These are phyloP conservation scores for Otus sunia DNA, from an alignment of 2,113 vertebrate species.

Conservation along the genomic window DNA sequence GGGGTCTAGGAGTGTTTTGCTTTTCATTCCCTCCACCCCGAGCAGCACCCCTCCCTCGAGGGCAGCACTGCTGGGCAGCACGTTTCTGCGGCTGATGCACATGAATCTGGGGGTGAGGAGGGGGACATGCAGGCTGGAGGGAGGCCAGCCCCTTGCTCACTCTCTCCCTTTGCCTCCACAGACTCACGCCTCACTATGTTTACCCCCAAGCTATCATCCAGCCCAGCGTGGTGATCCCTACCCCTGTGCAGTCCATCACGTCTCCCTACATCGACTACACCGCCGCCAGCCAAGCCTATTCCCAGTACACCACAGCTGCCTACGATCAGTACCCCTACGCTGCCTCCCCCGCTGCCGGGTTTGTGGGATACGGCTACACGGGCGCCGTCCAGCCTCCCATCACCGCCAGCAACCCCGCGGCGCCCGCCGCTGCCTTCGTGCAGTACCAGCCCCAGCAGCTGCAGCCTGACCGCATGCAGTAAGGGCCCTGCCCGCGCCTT, in stretches of 20 bases:
- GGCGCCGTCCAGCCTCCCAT: conserved; percentile 76
- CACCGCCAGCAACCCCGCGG: conserved; percentile 60
- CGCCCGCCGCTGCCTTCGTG: conserved; percentile 78
- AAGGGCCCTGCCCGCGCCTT: neutral
- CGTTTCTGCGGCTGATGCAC: neutral
- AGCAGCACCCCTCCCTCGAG: neutral
- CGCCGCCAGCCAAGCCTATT: conserved; percentile 80
- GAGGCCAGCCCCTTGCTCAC: neutral
- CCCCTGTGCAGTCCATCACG: conserved; percentile 81
- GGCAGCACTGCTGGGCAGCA: neutral
- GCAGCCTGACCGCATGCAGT: conserved; percentile 92
- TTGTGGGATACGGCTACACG: conserved; percentile 86
- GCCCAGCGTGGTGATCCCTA: conserved; percentile 89
- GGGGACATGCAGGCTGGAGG: rapidly evolving
- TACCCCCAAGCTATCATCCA: conserved; percentile 90
- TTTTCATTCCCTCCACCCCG: rapidly evolving
- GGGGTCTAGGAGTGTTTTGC: neutral
- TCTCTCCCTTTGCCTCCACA: conserved; percentile 61
- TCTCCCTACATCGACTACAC: conserved; percentile 91
- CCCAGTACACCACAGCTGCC: conserved; percentile 86
- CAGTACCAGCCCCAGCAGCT: conserved; percentile 91
- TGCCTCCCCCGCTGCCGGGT: conserved; percentile 81
- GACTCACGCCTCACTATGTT: conserved; percentile 87
- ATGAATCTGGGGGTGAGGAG: rapidly evolving
- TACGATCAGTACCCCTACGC: conserved; percentile 94